Percentiles rank a stretch among this genome's conserved stretches.
Evolutionary conservation across 35 echinoderm and acorn worm genomes (phyloP).

Genomic region (Ptychodera flava): DNA sequence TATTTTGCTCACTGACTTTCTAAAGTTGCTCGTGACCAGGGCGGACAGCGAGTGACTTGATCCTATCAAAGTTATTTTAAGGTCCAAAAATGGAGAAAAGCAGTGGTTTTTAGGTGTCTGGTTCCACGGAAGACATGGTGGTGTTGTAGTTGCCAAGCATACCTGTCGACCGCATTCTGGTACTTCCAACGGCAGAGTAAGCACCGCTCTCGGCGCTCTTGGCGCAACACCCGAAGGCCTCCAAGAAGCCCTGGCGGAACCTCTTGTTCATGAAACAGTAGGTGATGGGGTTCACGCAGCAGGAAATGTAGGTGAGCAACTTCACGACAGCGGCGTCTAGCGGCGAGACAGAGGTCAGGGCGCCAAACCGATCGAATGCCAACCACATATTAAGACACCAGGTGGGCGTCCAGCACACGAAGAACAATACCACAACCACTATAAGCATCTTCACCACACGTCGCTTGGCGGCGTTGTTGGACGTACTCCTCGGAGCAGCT

Average conservation of each 20-base stretch:
- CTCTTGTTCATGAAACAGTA: constrained; percentile 99
- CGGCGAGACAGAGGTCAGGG: not conserved
- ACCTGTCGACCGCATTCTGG: not conserved
- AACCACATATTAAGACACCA: constrained; percentile 84
- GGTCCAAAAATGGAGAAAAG: no score
- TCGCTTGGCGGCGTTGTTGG: constrained; percentile 81
- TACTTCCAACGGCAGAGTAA: not conserved
- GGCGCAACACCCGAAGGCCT: constrained; percentile 74
- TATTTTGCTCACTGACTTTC: no score
- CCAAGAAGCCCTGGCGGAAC: constrained; percentile 93
- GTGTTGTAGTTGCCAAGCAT: not conserved
- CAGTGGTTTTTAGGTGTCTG: not conserved
- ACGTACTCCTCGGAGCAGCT: constrained; percentile 50
- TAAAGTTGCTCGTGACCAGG: no score
- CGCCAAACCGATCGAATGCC: constrained; percentile 9
- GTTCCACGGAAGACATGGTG: not conserved
- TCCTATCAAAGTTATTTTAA: no score
- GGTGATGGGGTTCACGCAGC: constrained; percentile 88
- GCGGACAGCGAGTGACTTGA: no score
- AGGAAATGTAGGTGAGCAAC: constrained; percentile 72
- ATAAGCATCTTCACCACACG: constrained; percentile 91
- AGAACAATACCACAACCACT: constrained; percentile 77
- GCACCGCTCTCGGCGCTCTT: not conserved
- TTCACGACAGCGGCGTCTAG: constrained; percentile 34
- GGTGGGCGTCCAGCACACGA: constrained; percentile 82